A percentile compares a stretch with the other conserved stretches of the same genome.
These are phyloP conservation scores for Meandrusa payeni DNA, from an alignment of 2,888 invertebrate genomes.

Conservation along the genomic window DNA sequence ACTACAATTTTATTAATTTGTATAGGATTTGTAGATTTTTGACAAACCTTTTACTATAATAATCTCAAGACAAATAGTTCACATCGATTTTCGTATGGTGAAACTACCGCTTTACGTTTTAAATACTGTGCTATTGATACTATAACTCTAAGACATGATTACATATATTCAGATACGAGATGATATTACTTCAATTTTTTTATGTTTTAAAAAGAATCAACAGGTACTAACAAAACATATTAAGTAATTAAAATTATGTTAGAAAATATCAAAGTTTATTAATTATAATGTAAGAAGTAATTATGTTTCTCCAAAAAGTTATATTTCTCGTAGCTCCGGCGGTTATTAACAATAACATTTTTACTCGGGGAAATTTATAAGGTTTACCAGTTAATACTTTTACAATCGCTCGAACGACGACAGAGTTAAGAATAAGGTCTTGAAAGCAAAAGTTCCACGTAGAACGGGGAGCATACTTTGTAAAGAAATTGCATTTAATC, in stretches of 20 bases:
- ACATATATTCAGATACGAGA: too few species aligned
- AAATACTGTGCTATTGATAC: too few species aligned
- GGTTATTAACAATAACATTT: constrained; percentile 23
- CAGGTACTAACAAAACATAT: too few species aligned
- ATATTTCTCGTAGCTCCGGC: constrained; percentile 12
- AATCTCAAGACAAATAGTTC: too few species aligned
- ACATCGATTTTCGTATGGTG: too few species aligned
- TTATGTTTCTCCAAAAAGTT: constrained; percentile 5
- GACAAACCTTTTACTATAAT: too few species aligned
- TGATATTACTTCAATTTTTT: too few species aligned
- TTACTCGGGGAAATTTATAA: constrained; percentile 25
- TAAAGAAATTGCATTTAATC: constrained; percentile 77
- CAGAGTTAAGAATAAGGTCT: constrained; percentile 48
- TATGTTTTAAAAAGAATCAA: too few species aligned
- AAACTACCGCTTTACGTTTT: too few species aligned
- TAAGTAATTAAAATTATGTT: constrained; percentile 6
- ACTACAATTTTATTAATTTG: too few species aligned
- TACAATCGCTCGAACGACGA: constrained; percentile 42
- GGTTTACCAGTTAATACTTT: constrained; percentile 33
- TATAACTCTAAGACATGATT: too few species aligned
- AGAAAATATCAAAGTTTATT: constrained; percentile 1
- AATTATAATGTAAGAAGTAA: constrained; percentile 4
- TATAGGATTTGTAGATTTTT: too few species aligned
- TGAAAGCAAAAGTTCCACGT: constrained; percentile 62
- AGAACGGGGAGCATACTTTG: constrained; percentile 64